phyloP scores from a whole-genome alignment of 2,888 invertebrate genomes.

The Arctia plantaginis region DNA sequence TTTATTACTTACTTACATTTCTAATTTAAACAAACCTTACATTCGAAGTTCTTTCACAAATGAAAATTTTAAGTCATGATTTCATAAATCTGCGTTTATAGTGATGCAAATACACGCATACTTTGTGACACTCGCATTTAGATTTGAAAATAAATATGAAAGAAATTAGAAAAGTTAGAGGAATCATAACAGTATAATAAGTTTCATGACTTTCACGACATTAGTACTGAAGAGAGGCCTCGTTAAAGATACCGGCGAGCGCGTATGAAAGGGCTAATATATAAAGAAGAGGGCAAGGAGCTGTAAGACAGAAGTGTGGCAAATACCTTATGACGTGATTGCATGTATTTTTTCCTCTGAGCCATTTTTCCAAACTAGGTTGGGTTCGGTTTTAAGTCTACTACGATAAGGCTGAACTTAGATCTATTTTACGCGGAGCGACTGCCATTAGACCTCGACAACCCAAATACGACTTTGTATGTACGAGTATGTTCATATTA shows the following conservation, averaged over 20 bases:
- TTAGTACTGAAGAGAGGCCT: neutral
- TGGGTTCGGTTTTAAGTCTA: no score
- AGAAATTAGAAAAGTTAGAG: slow-evolving; percentile 41
- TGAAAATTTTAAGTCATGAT: neutral
- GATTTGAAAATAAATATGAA: slow-evolving; percentile 13
- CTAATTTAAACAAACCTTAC: neutral
- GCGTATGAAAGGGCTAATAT: neutral
- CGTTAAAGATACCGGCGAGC: neutral
- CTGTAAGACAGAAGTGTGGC: neutral
- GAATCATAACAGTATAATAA: slow-evolving; percentile 21
- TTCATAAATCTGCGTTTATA: neutral
- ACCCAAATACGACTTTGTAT: no score
- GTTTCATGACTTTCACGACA: slow-evolving; percentile 21
- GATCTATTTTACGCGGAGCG: no score
- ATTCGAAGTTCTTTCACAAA: neutral
- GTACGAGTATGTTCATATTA: no score
- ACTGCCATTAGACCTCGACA: no score
- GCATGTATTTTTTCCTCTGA: no score
- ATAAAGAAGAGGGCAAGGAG: no score
- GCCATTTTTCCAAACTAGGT: no score
- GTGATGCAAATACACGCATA: neutral
- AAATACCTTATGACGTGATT: neutral
- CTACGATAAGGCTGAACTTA: no score
- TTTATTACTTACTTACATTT: neutral
- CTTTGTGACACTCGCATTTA: neutral